A percentile compares a stretch with the other conserved stretches of the same genome.
Evolutionary conservation across 2,113 vertebrate species (phyloP).

Genomic region (Tachuris rubrigastra): DNA sequence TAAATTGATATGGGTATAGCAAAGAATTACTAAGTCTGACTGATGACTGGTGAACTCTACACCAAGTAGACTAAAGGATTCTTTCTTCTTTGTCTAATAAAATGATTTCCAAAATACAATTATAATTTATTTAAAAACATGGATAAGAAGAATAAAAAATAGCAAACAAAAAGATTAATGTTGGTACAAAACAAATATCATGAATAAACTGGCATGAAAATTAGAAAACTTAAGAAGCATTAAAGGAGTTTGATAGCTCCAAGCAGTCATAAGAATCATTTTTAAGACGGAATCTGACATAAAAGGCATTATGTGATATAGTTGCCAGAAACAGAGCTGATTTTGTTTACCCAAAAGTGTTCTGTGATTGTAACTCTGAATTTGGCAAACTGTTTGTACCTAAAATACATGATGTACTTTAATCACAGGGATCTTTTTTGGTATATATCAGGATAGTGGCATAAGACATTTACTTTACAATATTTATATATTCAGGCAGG

Average conservation of each 20-base stretch:
- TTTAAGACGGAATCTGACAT: constrained; percentile 40
- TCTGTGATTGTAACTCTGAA: constrained; percentile 31
- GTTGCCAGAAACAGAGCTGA: constrained; percentile 24
- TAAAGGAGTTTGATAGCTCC: constrained; percentile 23
- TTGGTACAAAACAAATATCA: not conserved
- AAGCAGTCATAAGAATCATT: constrained; percentile 4
- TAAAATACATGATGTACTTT: not conserved
- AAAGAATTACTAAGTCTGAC: not conserved
- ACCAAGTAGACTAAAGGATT: not conserved
- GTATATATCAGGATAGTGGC: not conserved
- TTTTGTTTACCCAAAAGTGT: constrained; percentile 23
- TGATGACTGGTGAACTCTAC: not conserved
- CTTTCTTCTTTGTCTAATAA: not conserved
- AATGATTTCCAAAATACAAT: not conserved
- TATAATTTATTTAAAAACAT: not conserved
- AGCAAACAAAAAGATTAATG: not conserved
- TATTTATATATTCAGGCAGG: not conserved
- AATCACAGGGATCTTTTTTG: not conserved
- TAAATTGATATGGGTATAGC: not conserved
- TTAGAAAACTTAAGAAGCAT: constrained; percentile 30
- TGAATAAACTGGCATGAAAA: constrained; percentile 12
- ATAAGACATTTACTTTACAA: not conserved
- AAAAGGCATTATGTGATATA: not conserved
- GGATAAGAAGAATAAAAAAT: not conserved
- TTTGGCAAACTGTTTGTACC: not conserved